Base-by-base conservation (phyloP, 2,888 invertebrate species). In the Drosophila tripunctata region DNA sequence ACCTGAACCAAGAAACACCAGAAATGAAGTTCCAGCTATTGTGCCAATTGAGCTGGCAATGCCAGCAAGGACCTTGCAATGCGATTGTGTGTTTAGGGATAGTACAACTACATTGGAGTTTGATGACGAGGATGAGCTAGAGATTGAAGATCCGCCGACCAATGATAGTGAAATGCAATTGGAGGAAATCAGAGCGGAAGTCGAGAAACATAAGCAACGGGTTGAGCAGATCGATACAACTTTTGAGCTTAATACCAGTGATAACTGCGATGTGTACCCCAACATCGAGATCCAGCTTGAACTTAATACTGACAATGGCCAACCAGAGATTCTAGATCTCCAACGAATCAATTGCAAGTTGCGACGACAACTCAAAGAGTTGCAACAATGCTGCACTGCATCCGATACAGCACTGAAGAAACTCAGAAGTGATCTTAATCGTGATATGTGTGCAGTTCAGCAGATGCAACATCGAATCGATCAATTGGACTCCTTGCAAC, bases 271-370 rank as follows among this genome's bases (percentile, higher is more conserved):
- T n/a, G n/a, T n/a, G n/a, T n/a, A n/a, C n/a, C 67, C 70, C 2
- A 21, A 4, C n/a, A 15, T 3, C 0, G 55, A 70, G n/a, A n/a
- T n/a, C n/a, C 14, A 70, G 2, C 1, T 74, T 3, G 81, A 79
- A 15, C 30, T 74, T 4, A 15, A 35, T 0, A 27, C 31, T 1
- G 4, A 47, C 10, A 14, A 4, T 1, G 19, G 48, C 0, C 43
- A 65, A 12, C 55, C 80, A 0, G 47, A 65, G 3, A 58, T 78
- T 0, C 22, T 52, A 0, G 3, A 56, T 3, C 24, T 81, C 8
- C 66, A 68, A 43, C 58, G 60, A 0, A 33, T 65, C 27, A 78
- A 50, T 27, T 27, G 54, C 4, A 65, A 65, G 41, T 10, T 78
- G 3, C 31, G 27, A 6, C 54, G 58, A 2, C 78, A 80, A 44